A percentile compares a stretch with the other conserved stretches of the same genome.
These are phyloP conservation scores for Erithacus rubecula DNA, from an alignment of 2,797 vertebrate genomes.

Conservation along the genomic window DNA sequence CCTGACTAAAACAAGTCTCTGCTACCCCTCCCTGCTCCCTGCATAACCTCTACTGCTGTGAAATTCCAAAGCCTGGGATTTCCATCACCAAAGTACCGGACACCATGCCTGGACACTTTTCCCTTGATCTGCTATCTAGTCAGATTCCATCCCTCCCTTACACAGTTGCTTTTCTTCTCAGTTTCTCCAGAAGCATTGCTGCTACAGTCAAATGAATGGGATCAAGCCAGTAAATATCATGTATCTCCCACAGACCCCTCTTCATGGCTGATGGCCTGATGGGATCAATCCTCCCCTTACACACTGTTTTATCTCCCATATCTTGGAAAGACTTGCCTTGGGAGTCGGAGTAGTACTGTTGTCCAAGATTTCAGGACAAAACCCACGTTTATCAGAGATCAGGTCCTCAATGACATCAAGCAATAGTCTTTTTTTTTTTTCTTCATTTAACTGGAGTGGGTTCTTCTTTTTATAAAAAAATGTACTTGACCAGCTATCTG, in stretches of 20 bases:
- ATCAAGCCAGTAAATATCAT: neutral
- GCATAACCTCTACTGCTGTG: neutral
- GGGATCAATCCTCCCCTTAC: neutral
- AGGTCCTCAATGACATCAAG: neutral
- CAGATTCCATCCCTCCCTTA: neutral
- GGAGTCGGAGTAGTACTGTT: neutral
- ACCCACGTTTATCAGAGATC: neutral
- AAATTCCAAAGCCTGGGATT: neutral
- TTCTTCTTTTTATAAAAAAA: neutral
- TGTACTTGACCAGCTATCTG: neutral
- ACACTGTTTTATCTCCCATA: neutral
- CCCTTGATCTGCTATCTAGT: neutral
- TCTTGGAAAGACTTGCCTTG: neutral
- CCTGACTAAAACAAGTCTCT: neutral
- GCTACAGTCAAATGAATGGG: neutral
- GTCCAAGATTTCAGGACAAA: neutral
- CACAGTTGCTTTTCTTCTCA: neutral
- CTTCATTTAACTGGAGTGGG: neutral
- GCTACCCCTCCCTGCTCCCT: neutral
- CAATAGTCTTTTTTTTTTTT: neutral
- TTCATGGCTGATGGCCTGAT: neutral
- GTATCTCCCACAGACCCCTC: neutral
- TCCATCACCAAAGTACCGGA: neutral
- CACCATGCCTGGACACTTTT: neutral
- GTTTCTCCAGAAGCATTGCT: neutral